Percentiles rank a stretch among this genome's conserved stretches.
These are phyloP conservation scores for Plestiodon gilberti DNA, from an alignment of 2,113 vertebrate species.

Conservation along the genomic window DNA sequence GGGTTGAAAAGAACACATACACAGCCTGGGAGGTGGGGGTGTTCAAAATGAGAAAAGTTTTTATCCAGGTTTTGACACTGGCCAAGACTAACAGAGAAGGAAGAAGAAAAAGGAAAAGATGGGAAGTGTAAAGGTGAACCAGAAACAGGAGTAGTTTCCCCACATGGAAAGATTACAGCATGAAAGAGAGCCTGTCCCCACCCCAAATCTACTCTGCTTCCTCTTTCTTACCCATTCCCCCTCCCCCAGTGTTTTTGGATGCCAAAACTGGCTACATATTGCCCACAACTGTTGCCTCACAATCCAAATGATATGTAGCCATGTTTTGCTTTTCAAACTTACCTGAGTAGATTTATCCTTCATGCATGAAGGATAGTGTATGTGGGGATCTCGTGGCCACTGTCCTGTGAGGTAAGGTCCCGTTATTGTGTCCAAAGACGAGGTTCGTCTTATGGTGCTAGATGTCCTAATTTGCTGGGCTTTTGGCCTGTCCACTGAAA, in stretches of 20 bases:
- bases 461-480: slow-evolving; percentile 86
- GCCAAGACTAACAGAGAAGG: not conserved
- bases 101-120: not conserved
- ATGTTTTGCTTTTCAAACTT: slow-evolving; percentile 44
- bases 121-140: not conserved
- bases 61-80: not conserved
- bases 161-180: not conserved
- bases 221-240: not conserved
- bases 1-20: not conserved
- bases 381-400: slow-evolving; percentile 94
- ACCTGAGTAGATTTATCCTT: slow-evolving; percentile 99
- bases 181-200: not conserved
- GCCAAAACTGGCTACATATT: not conserved
- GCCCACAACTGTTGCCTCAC: not conserved
- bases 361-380: slow-evolving; percentile 92
- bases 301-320: not conserved
- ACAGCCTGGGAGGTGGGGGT: not conserved
- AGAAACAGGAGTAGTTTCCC: not conserved
- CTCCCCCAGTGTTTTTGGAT: not conserved
- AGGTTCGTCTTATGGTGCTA: slow-evolving; percentile 89
- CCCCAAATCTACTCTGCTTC: not conserved
- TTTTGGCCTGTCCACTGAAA: slow-evolving; percentile 88
- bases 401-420: slow-evolving; percentile 97
- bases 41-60: not conserved
- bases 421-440: slow-evolving; percentile 94